These are phyloP conservation scores for Plusia festucae DNA, from an alignment of 2,888 invertebrate species.

Conservation along the genomic window DNA sequence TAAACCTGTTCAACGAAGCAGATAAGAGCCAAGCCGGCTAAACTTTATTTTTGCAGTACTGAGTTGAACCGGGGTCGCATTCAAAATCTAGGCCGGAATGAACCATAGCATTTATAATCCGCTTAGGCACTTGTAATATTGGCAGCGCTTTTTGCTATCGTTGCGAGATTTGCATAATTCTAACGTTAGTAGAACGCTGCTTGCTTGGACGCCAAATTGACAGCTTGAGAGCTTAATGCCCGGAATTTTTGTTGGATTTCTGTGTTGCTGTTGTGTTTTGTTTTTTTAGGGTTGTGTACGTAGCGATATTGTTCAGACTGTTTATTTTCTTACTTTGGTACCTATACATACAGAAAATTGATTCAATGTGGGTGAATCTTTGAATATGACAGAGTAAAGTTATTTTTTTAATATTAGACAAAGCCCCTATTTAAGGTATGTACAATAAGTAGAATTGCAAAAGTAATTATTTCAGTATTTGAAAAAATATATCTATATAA, in stretches of 20 bases:
- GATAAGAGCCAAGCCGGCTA: constrained; percentile 8
- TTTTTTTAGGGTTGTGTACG: background rate
- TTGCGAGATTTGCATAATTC: constrained; percentile 56
- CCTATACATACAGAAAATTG: too few relatives aligned
- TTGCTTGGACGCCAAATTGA: constrained; percentile 58
- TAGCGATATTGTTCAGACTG: background rate
- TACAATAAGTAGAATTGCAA: too few relatives aligned
- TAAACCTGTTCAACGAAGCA: background rate
- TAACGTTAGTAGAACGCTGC: constrained; percentile 46
- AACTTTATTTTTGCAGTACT: constrained; percentile 43
- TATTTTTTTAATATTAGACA: too few relatives aligned
- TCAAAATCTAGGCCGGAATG: constrained; percentile 52
- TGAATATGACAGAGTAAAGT: too few relatives aligned
- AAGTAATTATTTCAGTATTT: too few relatives aligned
- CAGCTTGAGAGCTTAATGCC: constrained; percentile 56
- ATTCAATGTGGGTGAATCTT: too few relatives aligned
- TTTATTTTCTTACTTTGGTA: too few relatives aligned
- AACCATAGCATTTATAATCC: constrained; percentile 55
- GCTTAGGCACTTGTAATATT: constrained; percentile 48
- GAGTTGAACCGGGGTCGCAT: constrained; percentile 43
- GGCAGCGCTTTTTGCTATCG: constrained; percentile 52
- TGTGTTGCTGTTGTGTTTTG: background rate
- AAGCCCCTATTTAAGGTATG: too few relatives aligned
- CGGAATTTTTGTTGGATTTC: constrained; percentile 30
- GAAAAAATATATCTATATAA: too few relatives aligned